Evolutionary conservation across 2,888 invertebrate genomes (phyloP).

Genomic region (Physocephala rufipes): DNA sequence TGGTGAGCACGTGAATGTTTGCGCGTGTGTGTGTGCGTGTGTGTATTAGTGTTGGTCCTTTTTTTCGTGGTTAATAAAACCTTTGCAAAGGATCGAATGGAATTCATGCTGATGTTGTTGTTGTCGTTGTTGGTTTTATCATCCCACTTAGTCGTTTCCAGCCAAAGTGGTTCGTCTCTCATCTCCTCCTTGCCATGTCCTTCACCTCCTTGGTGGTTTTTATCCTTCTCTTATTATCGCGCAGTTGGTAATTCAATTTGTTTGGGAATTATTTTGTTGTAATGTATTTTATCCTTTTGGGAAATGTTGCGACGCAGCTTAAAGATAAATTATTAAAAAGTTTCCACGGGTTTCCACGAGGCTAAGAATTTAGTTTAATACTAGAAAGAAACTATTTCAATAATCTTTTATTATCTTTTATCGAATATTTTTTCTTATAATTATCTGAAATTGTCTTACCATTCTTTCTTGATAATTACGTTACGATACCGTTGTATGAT

Average conservation of each 20-base stretch:
- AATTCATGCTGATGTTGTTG: background rate
- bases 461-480: no score
- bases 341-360: no score
- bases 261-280: constrained; percentile 43
- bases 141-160: background rate
- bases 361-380: no score
- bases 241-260: constrained; percentile 50
- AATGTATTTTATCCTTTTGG: background rate
- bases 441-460: no score
- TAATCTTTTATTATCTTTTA: no score
- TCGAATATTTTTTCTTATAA: no score
- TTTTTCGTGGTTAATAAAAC: background rate
- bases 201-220: background rate
- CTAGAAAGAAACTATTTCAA: no score
- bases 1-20: background rate
- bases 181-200: no score
- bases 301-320: no score
- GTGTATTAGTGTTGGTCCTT: constrained; percentile 2
- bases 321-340: no score
- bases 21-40: background rate
- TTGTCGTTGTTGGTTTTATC: background rate
- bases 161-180: no score
- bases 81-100: background rate
- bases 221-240: constrained; percentile 43
- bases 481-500: no score